phyloP scores from a whole-genome alignment of 2,113 vertebrate species.

The Neogale vison region DNA sequence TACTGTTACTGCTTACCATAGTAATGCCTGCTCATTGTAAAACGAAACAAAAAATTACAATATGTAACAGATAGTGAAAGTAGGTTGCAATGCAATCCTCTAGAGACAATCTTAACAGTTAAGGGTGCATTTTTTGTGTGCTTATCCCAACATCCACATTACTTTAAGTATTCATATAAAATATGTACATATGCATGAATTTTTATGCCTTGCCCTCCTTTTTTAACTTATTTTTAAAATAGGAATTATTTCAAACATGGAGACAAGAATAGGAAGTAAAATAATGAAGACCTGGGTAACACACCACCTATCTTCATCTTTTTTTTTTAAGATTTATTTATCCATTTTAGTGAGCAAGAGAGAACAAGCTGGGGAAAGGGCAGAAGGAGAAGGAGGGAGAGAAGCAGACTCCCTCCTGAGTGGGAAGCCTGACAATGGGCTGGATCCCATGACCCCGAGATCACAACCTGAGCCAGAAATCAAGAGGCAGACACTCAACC shows the following conservation, averaged over 20 bases:
- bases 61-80: not conserved
- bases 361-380: no score
- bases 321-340: not conserved
- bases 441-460: no score
- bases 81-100: not conserved
- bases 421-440: no score
- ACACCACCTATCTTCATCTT: not conserved
- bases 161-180: constrained; percentile 37
- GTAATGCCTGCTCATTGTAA: not conserved
- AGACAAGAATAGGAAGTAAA: not conserved
- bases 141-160: not conserved
- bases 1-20: not conserved
- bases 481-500: no score
- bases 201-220: not conserved
- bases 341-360: no score
- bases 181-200: not conserved
- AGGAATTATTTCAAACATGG: not conserved
- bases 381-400: no score
- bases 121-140: not conserved
- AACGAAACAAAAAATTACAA: constrained; percentile 36
- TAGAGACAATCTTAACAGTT: not conserved
- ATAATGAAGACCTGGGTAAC: not conserved
- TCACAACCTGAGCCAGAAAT: no score
- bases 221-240: constrained; percentile 17
- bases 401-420: no score